Base-by-base conservation (phyloP, 2,113 vertebrate genomes). In the Burhinus bistriatus region DNA sequence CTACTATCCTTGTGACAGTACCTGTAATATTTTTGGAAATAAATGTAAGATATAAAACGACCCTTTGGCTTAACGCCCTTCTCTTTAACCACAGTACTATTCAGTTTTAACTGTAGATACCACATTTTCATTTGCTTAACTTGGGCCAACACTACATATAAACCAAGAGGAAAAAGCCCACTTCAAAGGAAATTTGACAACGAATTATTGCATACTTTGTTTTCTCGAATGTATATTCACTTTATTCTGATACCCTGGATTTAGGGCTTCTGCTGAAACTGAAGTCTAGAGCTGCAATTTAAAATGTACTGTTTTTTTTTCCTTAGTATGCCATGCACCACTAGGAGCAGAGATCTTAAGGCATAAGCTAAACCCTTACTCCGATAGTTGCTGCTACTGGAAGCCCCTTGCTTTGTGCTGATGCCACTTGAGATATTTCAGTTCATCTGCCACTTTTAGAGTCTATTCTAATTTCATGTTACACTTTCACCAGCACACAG, bases 1-100 rank as follows among this genome's bases (percentile, higher is more conserved):
- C n/a, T 54, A 8, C 40, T 59, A 14, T 77, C 75, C 34, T 61
- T 83, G 25, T 21, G 59, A 75, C 30, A 62, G 55, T 62, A 73
- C 27, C 29, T 70, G 51, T 38, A 73, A 86, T 44, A 65, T 66
- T 91, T 89, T 89, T 71, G 15, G n/a, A 89, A 93, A 89, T 79
- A 95, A 91, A 75, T 65, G 21, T 47, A 45, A 86, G 36, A 70
- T 51, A 47, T 45, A 7, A 66, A 90, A 91, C 86, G 32, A 79
- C 19, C 4, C 15, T 59, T 79, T 79, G 61, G 52, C 40, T 83
- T 93, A 83, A 79, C 36, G 36, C 51, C 70, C 14, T 86, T 64
- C 79, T 88, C n/a, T 82, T 84, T 79, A 91, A 69, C 12, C 16
- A 45, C 5, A 13, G 25, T 64, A 64, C 9, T 62, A 75, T 55